Evolutionary conservation across 2,797 vertebrate species (phyloP), one percentile per base, ranked within the genome.

Genomic region (Vireo griseus): DNA sequence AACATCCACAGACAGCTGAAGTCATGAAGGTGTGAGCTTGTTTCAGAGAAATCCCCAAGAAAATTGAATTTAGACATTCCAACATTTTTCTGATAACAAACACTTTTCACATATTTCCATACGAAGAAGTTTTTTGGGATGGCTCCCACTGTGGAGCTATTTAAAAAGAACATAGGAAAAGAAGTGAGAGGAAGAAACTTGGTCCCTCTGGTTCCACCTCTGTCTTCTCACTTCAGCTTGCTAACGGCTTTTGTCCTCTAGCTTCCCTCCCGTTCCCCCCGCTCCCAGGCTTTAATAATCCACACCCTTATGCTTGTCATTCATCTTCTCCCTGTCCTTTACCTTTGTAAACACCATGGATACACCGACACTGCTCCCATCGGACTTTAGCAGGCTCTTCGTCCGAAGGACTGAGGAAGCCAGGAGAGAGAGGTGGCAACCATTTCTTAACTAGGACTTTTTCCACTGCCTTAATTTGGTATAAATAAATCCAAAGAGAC

Each of bases 181-280:
- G 26, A 66, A 62, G 45, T 0, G 5, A 71, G 24, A 89, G 25
- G 52, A 80, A 83, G 33, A 79, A 84, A 91, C n/a, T 22, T 77
- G 42, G 75, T 90, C 87, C 82, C 51, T 39, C 58, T 69, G 73
- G 58, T 96, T 95, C 73, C 88, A 92, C 72, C 59, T 92, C 90
- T 39, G 42, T 75, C 71, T 69, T 65, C 24, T 81, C 79, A 26
- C 62, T 86, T 76, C 44, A 26, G 47, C 26, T 78, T 37, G 50
- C 79, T 88, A 77, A 66, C 20, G 28, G 68, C 68, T 91, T 87
- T 78, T 77, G 61, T 67, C 44, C 37, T 63, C 54, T 57, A 68
- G 62, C 25, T 86, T 79, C 28, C 48, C 77, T 72, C 31, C 65
- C 12, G 40, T 59, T 86, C n/a, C 28, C 21, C 65, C 12, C 37